Percentiles rank a stretch among this genome's conserved stretches.
These are phyloP conservation scores for Gymnoscopelus braueri DNA, from an alignment of 2,797 vertebrate genomes.

Conservation along the genomic window DNA sequence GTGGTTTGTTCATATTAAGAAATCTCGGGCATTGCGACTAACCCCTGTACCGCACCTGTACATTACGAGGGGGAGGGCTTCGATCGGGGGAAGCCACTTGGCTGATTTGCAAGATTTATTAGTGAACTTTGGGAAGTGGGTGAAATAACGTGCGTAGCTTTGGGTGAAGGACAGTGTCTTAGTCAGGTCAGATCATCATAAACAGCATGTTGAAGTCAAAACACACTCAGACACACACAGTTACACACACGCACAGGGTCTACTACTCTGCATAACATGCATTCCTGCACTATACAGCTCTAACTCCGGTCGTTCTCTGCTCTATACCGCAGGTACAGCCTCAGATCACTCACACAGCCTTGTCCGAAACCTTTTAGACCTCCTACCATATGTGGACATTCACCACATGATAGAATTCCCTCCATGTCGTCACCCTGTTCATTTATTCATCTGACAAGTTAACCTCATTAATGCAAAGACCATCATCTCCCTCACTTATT, in stretches of 20 bases:
- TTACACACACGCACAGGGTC: background rate
- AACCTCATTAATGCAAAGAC: constrained; percentile 60
- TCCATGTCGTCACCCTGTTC: constrained; percentile 39
- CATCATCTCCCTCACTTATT: constrained; percentile 39
- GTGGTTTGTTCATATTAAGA: constrained; percentile 42
- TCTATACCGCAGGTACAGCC: too few relatives aligned
- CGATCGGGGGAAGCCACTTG: constrained; percentile 49
- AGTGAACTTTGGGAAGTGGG: constrained; percentile 26
- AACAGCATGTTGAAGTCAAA: constrained; percentile 14
- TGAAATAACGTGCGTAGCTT: constrained; percentile 19
- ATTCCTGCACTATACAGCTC: background rate
- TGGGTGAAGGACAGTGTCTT: background rate
- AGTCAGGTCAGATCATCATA: constrained; percentile 48
- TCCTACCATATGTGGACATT: constrained; percentile 24
- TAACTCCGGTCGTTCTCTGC: background rate
- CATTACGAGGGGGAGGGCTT: constrained; percentile 10
- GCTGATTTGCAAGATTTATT: constrained; percentile 57
- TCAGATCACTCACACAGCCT: constrained; percentile 9
- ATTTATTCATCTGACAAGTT: constrained; percentile 55
- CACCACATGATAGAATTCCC: constrained; percentile 47
- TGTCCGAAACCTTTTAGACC: constrained; percentile 23
- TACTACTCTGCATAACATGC: background rate
- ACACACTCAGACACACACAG: background rate
- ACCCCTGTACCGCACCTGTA: constrained; percentile 18
- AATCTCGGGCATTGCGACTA: constrained; percentile 48